Base-by-base conservation (phyloP, 2,797 vertebrate species). In the Dendrocincla fuliginosa region DNA sequence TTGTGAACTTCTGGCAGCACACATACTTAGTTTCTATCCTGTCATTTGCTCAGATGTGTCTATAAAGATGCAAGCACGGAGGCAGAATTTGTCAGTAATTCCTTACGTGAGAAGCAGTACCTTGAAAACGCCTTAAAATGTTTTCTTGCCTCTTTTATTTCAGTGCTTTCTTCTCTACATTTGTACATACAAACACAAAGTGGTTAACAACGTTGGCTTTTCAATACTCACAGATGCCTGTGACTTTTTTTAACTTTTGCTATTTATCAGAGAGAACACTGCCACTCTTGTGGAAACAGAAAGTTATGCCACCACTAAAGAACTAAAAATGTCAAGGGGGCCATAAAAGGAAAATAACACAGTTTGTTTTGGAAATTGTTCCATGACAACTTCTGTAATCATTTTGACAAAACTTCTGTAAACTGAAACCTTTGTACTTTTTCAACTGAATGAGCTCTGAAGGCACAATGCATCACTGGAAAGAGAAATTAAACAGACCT, bases 401-500 rank as follows among this genome's bases (percentile, higher is more conserved):
- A 73, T 96, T 95, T 94, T 91, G 79, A 84, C 93, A 90, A 95
- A 96, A 97, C 74, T 95, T 97, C 75, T 89, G 92, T 95, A 95
- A 95, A 93, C 77, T 84, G 84, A 93, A 97, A 92, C 91, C 84
- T 95, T 95, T 94, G 87, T 89, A 64, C 49, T 95, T 89, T 80
- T 94, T 87, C 92, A 92, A 68, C 73, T 71, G 77, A 93, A 95
- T 16, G 82, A 90, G 71, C 82, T 97, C 91, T 73, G 79, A 93
- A 96, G 93, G 95, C 84, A 86, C 95, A 92, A 91, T 97, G 93
- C 89, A 95, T 97, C 97, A 96, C 92, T 89, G 55, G 83, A 92
- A 96, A 94, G 76, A 94, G 88, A 96, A 98, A 97, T 97, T 91
- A 97, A 95, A 85, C 56, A 63, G 90, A 55, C 3, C 16, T 84